Percentiles rank a stretch among this genome's conserved stretches.
Conservation (phyloP, 2,888 invertebrate species). For the Caenorhabditis panamensis region DNA sequence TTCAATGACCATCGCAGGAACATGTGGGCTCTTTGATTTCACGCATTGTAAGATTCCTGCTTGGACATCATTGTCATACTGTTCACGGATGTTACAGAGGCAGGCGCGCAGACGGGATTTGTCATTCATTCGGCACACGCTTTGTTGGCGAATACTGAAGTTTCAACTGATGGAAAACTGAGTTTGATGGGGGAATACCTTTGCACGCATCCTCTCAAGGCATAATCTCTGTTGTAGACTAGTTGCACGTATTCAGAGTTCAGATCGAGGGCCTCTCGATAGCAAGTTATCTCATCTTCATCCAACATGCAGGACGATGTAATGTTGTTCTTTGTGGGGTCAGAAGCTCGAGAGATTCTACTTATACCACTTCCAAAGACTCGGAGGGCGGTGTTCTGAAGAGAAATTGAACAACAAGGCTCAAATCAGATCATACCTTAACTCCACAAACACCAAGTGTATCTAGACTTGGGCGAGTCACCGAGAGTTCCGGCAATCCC, state of each 20-base stretch:
- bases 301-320: slow-evolving; percentile 72
- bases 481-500: slow-evolving; percentile 71
- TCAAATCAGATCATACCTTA: slow-evolving; percentile 34
- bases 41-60: slow-evolving; percentile 71
- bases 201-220: slow-evolving; percentile 73
- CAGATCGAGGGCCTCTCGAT: slow-evolving; percentile 69
- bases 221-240: slow-evolving; percentile 73
- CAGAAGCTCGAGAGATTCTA: slow-evolving; percentile 65
- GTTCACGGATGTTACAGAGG: slow-evolving; percentile 74
- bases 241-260: slow-evolving; percentile 72
- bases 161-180: too few species aligned
- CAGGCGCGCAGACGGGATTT: slow-evolving; percentile 72
- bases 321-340: slow-evolving; percentile 72
- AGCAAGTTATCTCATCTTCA: slow-evolving; percentile 75
- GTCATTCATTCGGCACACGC: slow-evolving; percentile 70
- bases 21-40: slow-evolving; percentile 43
- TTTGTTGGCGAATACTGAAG: slow-evolving; percentile 73
- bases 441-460: slow-evolving; percentile 70
- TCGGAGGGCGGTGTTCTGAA: slow-evolving; percentile 62
- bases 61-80: slow-evolving; percentile 71
- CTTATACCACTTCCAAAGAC: slow-evolving; percentile 78
- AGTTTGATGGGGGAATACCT: slow-evolving; percentile 50
- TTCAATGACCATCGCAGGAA: slow-evolving; percentile 59
- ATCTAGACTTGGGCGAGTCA: slow-evolving; percentile 69
- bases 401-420: not conserved